These are phyloP conservation scores for Eutolmus rufibarbis DNA, from an alignment of 2,888 invertebrate genomes.

Conservation along the genomic window DNA sequence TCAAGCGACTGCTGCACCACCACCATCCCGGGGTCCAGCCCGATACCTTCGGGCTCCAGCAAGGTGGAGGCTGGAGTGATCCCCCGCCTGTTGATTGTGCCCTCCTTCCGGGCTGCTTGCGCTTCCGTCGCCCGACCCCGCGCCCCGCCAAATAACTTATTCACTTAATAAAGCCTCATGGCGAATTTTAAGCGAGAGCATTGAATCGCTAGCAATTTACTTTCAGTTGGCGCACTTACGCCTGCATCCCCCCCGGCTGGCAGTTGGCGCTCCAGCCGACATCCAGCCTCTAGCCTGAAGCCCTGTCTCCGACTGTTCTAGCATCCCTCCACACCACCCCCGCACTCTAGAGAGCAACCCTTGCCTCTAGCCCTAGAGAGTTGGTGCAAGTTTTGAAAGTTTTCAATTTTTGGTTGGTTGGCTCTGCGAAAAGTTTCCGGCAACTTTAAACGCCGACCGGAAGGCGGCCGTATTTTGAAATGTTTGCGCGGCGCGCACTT, in stretches of 20 bases:
- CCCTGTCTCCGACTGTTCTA: not conserved
- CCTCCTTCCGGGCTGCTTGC: not conserved
- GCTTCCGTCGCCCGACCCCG: not conserved
- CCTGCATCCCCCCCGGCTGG: not conserved
- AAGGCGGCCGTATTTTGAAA: not conserved
- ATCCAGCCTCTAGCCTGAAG: not conserved
- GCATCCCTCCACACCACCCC: not conserved
- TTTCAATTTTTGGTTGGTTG: conserved; percentile 15
- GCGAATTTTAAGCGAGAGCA: not conserved
- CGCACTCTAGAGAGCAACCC: not conserved
- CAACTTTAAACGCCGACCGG: not conserved
- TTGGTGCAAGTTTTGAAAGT: not conserved
- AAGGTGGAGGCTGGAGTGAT: not conserved
- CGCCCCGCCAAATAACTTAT: not conserved
- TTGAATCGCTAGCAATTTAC: not conserved
- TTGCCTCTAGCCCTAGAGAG: not conserved
- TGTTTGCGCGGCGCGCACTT: not conserved
- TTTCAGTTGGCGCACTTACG: conserved; percentile 3
- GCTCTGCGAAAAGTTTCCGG: conserved; percentile 1
- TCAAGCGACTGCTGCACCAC: not conserved
- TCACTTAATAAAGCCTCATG: conserved; percentile 18
- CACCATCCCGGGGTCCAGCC: not conserved
- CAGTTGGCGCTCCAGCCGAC: not conserved
- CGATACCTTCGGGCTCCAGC: not conserved
- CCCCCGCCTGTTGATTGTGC: not conserved